Evolutionary conservation across 2,113 vertebrate genomes (phyloP).

Genomic region (Lathamus discolor): DNA sequence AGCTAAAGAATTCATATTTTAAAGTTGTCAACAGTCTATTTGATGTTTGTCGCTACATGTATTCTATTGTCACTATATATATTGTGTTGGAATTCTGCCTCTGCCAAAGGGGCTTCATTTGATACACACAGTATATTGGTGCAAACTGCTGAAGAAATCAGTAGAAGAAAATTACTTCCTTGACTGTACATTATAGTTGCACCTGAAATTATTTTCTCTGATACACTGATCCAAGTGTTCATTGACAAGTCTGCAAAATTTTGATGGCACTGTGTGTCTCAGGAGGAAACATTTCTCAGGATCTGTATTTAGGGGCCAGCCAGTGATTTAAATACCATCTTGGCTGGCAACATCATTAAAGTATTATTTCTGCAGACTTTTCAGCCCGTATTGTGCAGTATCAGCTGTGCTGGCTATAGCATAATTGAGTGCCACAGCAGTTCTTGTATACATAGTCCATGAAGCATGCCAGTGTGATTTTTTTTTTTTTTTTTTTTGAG

Average conservation of each 20-base stretch:
- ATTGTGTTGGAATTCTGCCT: not conserved
- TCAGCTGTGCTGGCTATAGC: not conserved
- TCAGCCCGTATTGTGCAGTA: not conserved
- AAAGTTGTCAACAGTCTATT: not conserved
- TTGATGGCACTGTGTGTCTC: not conserved
- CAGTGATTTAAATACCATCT: not conserved
- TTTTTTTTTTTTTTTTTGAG: not conserved
- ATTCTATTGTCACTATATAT: not conserved
- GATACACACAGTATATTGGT: not conserved
- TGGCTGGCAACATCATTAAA: not conserved
- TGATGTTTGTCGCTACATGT: fast-evolving
- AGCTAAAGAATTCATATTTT: not conserved
- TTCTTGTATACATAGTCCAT: not conserved
- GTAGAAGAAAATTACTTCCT: not conserved
- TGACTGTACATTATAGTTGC: not conserved
- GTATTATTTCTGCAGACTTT: not conserved
- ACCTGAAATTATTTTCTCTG: not conserved
- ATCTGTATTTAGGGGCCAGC: not conserved
- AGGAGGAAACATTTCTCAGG: not conserved
- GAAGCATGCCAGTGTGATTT: not conserved
- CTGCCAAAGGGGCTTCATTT: not conserved
- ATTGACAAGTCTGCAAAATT: not conserved
- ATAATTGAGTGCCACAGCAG: not conserved
- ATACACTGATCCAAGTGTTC: not conserved
- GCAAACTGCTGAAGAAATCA: not conserved